These are phyloP conservation scores for Crotalus horridus DNA, from an alignment of 2,113 vertebrate genomes.

Conservation along the genomic window DNA sequence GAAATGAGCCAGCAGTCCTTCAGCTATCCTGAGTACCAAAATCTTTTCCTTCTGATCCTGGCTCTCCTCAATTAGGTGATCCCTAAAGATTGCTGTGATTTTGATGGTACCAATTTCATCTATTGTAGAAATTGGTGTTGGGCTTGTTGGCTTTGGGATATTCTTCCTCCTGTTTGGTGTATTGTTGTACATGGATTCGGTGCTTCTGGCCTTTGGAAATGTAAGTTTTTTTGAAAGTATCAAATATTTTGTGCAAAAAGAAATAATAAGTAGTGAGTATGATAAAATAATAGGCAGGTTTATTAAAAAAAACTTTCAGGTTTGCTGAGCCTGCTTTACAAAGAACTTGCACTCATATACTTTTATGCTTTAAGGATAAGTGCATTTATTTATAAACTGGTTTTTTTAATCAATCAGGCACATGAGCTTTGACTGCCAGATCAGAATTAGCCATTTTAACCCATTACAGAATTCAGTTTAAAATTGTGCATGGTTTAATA, in stretches of 20 bases:
- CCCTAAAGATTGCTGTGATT: accelerated
- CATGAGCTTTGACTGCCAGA: not conserved
- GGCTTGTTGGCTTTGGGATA: constrained; percentile 79
- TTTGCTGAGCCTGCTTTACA: not conserved
- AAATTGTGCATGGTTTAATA: not conserved
- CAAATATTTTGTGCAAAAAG: not conserved
- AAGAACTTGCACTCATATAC: not conserved
- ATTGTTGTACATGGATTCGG: constrained; percentile 88
- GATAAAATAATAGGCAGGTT: not conserved
- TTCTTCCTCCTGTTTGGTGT: constrained; percentile 90
- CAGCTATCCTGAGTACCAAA: not conserved
- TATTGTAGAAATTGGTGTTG: constrained; percentile 82
- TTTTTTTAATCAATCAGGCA: not conserved
- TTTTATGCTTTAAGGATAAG: not conserved
- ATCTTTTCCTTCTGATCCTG: not conserved
- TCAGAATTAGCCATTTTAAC: not conserved
- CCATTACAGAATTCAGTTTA: not conserved
- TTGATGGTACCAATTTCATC: not conserved
- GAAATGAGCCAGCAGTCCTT: not conserved
- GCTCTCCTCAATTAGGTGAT: not conserved
- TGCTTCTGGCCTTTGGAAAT: constrained; percentile 89
- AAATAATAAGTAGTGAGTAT: not conserved
- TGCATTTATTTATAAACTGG: not conserved
- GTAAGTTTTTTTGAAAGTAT: constrained; percentile 69
- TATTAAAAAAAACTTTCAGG: not conserved